Evolutionary conservation across 2,113 vertebrate genomes (phyloP).

Genomic region (Lepisosteus osseus): DNA sequence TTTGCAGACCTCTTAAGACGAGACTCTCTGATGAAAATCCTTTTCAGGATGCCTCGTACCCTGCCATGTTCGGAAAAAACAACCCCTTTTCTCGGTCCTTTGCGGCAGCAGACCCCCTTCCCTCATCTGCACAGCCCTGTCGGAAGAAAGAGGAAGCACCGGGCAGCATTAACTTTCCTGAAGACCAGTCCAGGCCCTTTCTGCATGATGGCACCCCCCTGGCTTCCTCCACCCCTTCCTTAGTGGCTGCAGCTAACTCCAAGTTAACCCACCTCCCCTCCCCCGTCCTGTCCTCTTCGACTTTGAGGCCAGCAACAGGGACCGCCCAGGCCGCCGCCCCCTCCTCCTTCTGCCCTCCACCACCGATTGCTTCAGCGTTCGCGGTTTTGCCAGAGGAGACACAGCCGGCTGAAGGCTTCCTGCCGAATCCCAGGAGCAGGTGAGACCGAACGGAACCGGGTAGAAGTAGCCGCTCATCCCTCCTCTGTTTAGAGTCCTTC

Average conservation of each 20-base stretch:
- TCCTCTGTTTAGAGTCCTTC: too few species aligned
- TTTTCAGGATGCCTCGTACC: background rate
- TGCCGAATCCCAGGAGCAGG: constrained; percentile 75
- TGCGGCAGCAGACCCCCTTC: background rate
- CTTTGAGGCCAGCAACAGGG: constrained; percentile 38
- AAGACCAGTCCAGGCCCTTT: constrained; percentile 37
- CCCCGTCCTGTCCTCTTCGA: constrained; percentile 43
- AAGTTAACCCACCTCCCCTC: constrained; percentile 49
- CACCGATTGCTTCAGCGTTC: constrained; percentile 61
- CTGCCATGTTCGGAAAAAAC: constrained; percentile 39
- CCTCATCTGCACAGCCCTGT: constrained; percentile 38
- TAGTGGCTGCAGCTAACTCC: constrained; percentile 47
- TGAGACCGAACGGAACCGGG: constrained; percentile 65
- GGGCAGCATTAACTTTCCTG: constrained; percentile 45
- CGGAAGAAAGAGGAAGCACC: constrained; percentile 28
- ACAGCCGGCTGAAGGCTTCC: constrained; percentile 70
- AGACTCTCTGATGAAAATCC: background rate
- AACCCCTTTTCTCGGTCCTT: background rate
- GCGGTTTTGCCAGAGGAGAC: constrained; percentile 88
- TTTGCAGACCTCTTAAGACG: constrained; percentile 40
- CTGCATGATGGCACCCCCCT: constrained; percentile 56
- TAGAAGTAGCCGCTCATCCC: background rate
- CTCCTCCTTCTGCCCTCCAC: constrained; percentile 55
- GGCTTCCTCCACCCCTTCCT: constrained; percentile 63
- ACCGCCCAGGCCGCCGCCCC: constrained; percentile 39